Evolutionary conservation across 2,113 vertebrate species (phyloP), one percentile per base, ranked within the genome.

Genomic region (Bufo gargarizans): DNA sequence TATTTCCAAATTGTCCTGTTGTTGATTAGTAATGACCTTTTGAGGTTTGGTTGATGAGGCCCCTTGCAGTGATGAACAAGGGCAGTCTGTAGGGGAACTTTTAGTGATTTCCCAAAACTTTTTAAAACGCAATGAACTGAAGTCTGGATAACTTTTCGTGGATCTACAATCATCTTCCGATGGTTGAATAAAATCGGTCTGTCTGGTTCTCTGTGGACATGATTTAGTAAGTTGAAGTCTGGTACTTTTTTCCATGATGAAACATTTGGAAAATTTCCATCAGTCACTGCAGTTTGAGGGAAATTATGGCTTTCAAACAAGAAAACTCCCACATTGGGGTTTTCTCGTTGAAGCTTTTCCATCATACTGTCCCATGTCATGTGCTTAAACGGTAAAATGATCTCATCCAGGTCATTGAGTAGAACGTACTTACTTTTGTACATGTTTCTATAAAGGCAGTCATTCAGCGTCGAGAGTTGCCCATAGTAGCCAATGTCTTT

Each of bases 141-240:
- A 12, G 92, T 93, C 90, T 93, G 93, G 56, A 94, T 56, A 85
- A 94, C 90, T 43, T 90, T 90, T 50, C 91, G 90, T 7, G 93
- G 93, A 83, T 94, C 89, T 20, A 94, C 69, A 55, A 95, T 92
- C 90, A 93, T 91, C 87, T 95, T 94, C 77, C 4, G 90, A 47
- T 89, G 86, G 77, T 92, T 94, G 50, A 79, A 43, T 72, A 4
- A 4, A 49, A 12, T 47, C 9, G 9, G 6, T 74, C 56, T 56
- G 58, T 58, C 56, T 33, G 77, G 77, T 80, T 89, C 88, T 10
- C 82, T 50, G 59, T 85, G 50, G 11, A 85, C 45, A 7, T 78
- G 22, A 19, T 85, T 82, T 8, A 89, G 82, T 43, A 89, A 20
- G 47, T 89, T 77, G n/a, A 56, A 77, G 14, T 71, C 87, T 3